Evolutionary conservation across 2,888 invertebrate species (phyloP), one percentile per base, ranked within the genome.

Genomic region (Cryptocephalus moraei): DNA sequence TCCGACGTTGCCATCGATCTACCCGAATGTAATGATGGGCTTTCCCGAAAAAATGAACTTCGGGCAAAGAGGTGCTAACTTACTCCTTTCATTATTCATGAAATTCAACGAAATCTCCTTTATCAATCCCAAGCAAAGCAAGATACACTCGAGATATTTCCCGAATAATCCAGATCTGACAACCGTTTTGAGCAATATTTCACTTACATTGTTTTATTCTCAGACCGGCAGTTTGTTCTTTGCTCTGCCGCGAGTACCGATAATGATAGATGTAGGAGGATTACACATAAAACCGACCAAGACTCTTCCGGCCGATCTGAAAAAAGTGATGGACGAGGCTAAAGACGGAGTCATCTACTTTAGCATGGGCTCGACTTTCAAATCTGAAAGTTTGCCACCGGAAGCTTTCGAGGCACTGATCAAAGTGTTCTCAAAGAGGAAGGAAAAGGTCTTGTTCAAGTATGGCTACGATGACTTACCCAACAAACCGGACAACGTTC

Each of bases 401-500:
- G 73, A 76, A 1, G 77, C 73, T 50, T 67, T 72, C 22, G 61
- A 73, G 13, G 73, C 69, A 1, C 73, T 85, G 33, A 64, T 78
- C 9, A 75, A 76, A 44, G 75, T 75, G 2, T 77, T 85, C 42
- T 67, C 74, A 1, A 73, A 71, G 48, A 56, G 83, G 0, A 79
- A 82, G 51, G 78, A 82, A 51, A 77, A 74, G 2, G 76, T 85
- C 0, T 59, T 85, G 10, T 83, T 82, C 82, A 84, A 84, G 67
- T 84, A 80, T 79, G 82, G 84, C 52, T 75, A 76, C 0, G 73
- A 77, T 32, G 50, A 66, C 4, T 58, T 78, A 11, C 71, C 73
- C 1, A 74, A 74, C 32, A 73, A 75, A 56, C 73, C 81, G 0
- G 57, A 70, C 0, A 82, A 82, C 60, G 70, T 85, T 1, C 67